Conservation (phyloP, 2,113 vertebrate species). For the Prunella fulvescens region DNA sequence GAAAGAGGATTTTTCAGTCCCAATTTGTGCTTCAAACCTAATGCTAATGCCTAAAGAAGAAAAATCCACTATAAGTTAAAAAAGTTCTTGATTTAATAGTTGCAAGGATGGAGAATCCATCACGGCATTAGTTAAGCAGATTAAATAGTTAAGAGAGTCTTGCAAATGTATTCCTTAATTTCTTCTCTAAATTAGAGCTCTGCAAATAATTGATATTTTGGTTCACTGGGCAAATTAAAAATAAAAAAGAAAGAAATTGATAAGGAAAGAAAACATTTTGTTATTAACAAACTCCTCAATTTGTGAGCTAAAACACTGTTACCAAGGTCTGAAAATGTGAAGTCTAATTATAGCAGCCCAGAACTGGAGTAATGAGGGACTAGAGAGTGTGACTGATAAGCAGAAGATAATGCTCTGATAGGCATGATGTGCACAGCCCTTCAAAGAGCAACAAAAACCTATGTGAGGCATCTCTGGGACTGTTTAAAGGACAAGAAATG, state of each 20-base stretch:
- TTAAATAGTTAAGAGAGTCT: not conserved
- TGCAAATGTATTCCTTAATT: conserved; percentile 8
- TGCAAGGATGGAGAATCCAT: not conserved
- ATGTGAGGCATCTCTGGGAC: not conserved
- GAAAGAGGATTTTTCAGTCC: not conserved
- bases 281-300: not conserved
- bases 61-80: not conserved
- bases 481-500: not conserved
- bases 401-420: not conserved
- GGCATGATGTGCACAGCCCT: not conserved
- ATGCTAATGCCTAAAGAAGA: not conserved
- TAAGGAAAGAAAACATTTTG: conserved; percentile 23
- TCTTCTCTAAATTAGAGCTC: not conserved
- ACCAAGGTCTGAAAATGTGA: not conserved
- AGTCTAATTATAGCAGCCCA: not conserved
- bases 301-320: not conserved
- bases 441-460: not conserved
- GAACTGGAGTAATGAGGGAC: not conserved
- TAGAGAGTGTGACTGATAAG: not conserved
- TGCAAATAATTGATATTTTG: conserved; percentile 27
- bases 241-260: not conserved
- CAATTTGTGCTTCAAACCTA: not conserved
- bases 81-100: not conserved
- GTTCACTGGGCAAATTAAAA: conserved; percentile 36
- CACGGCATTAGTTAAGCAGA: not conserved